Conservation (phyloP, 2,113 vertebrate genomes). For the Aspidoscelis tigris region DNA sequence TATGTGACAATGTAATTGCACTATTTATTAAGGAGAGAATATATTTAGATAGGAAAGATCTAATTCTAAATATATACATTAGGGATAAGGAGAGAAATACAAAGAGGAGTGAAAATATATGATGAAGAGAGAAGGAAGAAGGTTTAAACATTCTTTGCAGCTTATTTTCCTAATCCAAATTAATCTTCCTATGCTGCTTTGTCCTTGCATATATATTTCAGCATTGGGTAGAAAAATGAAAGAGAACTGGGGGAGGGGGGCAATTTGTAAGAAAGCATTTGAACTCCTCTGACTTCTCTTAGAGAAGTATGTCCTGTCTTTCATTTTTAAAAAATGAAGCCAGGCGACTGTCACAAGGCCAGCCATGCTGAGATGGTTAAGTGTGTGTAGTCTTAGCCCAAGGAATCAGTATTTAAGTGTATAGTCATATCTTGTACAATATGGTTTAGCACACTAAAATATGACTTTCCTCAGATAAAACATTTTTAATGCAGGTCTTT, state of each 20-base stretch:
- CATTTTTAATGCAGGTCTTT: too few species aligned
- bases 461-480: too few species aligned
- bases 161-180: background rate
- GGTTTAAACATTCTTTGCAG: background rate
- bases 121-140: too few species aligned
- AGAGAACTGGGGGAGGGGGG: background rate
- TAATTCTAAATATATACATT: too few species aligned
- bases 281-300: background rate
- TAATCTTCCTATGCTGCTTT: background rate
- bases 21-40: too few species aligned
- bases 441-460: too few species aligned
- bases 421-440: too few species aligned
- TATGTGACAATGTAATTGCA: too few species aligned
- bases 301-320: background rate
- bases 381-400: background rate
- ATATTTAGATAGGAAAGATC: too few species aligned
- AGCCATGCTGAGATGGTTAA: background rate
- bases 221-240: background rate
- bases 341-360: background rate
- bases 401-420: background rate
- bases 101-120: too few species aligned
- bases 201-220: background rate
- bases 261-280: background rate
- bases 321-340: background rate
- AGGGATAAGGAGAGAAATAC: too few species aligned